Percentiles rank a stretch among this genome's conserved stretches.
Conservation (phyloP, 1,140 invertebrate genomes). For the Drosophila oshimai region DNA sequence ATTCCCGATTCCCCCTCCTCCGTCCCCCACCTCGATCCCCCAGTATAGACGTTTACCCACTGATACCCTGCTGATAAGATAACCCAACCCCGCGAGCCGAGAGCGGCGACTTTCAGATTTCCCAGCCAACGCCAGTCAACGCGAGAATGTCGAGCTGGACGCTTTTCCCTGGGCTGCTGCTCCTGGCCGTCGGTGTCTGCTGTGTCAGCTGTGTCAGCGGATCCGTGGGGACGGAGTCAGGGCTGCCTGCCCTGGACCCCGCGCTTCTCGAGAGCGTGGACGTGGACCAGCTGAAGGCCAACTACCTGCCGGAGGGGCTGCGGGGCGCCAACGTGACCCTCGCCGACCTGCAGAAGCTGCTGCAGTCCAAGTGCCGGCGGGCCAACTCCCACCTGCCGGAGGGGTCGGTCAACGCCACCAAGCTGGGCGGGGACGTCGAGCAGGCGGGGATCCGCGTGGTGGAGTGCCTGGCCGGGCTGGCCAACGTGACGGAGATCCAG, state of each 20-base stretch:
- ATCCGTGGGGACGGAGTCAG: no score
- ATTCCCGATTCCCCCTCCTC: no score
- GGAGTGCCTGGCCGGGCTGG: constrained; percentile 83
- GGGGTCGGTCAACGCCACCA: constrained; percentile 10
- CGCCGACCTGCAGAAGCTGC: constrained; percentile 38
- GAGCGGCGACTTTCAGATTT: background rate
- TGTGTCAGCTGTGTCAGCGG: no score
- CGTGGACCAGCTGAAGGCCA: constrained; percentile 32
- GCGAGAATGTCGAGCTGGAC: constrained; percentile 21
- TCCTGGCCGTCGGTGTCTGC: background rate
- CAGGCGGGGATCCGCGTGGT: constrained; percentile 34
- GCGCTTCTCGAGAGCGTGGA: constrained; percentile 29
- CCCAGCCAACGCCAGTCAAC: constrained; percentile 7
- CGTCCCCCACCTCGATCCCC: no score
- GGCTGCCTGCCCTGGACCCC: background rate
- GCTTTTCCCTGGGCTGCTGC: background rate
- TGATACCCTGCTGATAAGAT: background rate
- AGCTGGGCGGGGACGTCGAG: constrained; percentile 37
- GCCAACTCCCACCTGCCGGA: constrained; percentile 32
- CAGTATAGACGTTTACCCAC: no score
- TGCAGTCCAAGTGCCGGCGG: constrained; percentile 59
- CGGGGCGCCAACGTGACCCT: constrained; percentile 33
- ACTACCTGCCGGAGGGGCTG: constrained; percentile 49
- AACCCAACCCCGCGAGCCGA: background rate
- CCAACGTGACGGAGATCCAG: constrained; percentile 84